These are phyloP conservation scores for Coelinius sp. DNA, from an alignment of 2,888 invertebrate genomes.

Conservation along the genomic window DNA sequence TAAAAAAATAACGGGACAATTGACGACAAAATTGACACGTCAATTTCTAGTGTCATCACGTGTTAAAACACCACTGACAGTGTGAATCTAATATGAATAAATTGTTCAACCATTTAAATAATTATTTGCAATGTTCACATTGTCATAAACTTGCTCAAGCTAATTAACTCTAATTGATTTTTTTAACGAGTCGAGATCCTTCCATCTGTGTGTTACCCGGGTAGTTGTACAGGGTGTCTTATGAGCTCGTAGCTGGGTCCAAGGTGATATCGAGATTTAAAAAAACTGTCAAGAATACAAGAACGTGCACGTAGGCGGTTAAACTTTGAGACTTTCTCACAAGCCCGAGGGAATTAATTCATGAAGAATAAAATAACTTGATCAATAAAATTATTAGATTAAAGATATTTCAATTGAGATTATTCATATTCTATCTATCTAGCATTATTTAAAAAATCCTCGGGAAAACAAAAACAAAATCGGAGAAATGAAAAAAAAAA, in stretches of 20 bases:
- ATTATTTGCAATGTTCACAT: slow-evolving; percentile 24
- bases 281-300: slow-evolving; percentile 68
- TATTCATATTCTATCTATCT: not conserved
- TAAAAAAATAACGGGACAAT: slow-evolving; percentile 50
- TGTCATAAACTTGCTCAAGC: slow-evolving; percentile 6
- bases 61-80: slow-evolving; percentile 8
- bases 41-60: not conserved
- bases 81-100: not conserved
- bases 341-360: slow-evolving; percentile 30
- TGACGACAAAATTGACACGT: slow-evolving; percentile 48
- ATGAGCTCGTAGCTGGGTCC: slow-evolving; percentile 65
- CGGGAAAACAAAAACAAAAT: no score
- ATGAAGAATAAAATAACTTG: not conserved
- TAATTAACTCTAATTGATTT: slow-evolving; percentile 1
- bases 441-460: no score
- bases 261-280: slow-evolving; percentile 64
- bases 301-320: slow-evolving; percentile 66
- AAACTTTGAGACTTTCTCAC: slow-evolving; percentile 38
- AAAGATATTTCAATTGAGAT: not conserved
- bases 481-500: no score
- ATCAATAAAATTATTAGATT: not conserved
- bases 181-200: slow-evolving; percentile 20
- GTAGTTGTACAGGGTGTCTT: slow-evolving; percentile 57
- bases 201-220: slow-evolving; percentile 59
- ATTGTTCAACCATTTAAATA: slow-evolving; percentile 11